Conservation (phyloP, 1,140 invertebrate species). For the Caenorhabditis remanei region DNA sequence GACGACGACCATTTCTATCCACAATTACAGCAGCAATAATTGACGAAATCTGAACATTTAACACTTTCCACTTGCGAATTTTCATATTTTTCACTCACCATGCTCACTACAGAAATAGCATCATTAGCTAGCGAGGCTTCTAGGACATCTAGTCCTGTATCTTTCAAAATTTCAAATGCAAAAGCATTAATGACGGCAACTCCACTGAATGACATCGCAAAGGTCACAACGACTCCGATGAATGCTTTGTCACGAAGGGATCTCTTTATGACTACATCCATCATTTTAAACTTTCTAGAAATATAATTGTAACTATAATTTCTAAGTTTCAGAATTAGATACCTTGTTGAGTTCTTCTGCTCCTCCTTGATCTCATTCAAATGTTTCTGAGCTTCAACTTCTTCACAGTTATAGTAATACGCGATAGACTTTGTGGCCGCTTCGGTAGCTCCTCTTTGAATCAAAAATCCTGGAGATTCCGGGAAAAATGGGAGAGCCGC, state of each 20-base stretch:
- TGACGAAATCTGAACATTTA: constrained; percentile 64
- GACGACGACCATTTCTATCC: constrained; percentile 73
- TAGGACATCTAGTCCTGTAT: constrained; percentile 67
- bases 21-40: constrained; percentile 68
- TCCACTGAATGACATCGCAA: constrained; percentile 75
- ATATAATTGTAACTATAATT: not conserved
- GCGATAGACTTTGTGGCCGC: constrained; percentile 65
- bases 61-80: not conserved
- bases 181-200: constrained; percentile 76
- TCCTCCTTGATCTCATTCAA: constrained; percentile 67
- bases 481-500: constrained; percentile 66
- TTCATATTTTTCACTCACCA: constrained; percentile 65
- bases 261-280: constrained; percentile 66
- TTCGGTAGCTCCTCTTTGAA: constrained; percentile 63
- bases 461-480: constrained; percentile 70
- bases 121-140: constrained; percentile 73
- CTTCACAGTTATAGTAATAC: constrained; percentile 68
- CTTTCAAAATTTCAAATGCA: constrained; percentile 73
- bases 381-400: constrained; percentile 52
- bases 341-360: constrained; percentile 57
- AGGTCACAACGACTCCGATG: constrained; percentile 69
- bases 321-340: not conserved
- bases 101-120: constrained; percentile 69
- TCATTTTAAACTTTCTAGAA: constrained; percentile 61
- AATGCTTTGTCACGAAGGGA: constrained; percentile 64